Base-by-base conservation (phyloP, 2,113 vertebrate genomes). In the Trinectes maculatus region DNA sequence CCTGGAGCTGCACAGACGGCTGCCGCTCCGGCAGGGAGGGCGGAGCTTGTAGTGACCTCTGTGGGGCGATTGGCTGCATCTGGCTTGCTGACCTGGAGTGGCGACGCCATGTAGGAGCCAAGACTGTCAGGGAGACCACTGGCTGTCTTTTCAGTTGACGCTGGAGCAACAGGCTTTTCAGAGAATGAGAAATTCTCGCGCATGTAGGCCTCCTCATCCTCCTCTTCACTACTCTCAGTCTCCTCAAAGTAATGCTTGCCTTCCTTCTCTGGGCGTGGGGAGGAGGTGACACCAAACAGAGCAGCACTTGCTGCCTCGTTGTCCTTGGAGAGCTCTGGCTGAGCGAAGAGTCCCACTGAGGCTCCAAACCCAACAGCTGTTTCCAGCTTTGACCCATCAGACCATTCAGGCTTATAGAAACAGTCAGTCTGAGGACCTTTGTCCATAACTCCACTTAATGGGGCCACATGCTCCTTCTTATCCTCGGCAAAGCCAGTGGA, bases 21-120 rank as follows among this genome's bases (percentile, higher is more conserved):
- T 66, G 66, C 56, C 11, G 72, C 79, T 43, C 63, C 83, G 21
- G 83, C 31, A 31, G 67, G 75, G 9, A 76, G 25, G 12, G 78
- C 80, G 24, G 90, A 80, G 11, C 80, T 87, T 48, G 86, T 77
- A 81, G 90, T 92, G 77, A 93, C 91, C 80, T 97, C 95, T 18
- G 92, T 92, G 13, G 94, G 94, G 21, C 95, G 94, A 7, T 97
- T 98, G 68, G 92, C 77, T 53, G 92, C 79, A 12, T 92, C 93
- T 21, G 77, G 68, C 68, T 93, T 78, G 19, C 67, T 68, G 3
- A 61, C 62, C 55, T 90, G 68, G 1, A 84, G 87, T 9, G 85
- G 67, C 8, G 59, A 77, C 4, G 84, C 63, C 74, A 89, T 68
- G 71, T 93, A 93, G 24, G 91, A 87, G 13, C 89, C 80, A 6